Evolutionary conservation across 2,797 vertebrate genomes (phyloP), one percentile per base, ranked within the genome.

Genomic region (Clamator glandarius): DNA sequence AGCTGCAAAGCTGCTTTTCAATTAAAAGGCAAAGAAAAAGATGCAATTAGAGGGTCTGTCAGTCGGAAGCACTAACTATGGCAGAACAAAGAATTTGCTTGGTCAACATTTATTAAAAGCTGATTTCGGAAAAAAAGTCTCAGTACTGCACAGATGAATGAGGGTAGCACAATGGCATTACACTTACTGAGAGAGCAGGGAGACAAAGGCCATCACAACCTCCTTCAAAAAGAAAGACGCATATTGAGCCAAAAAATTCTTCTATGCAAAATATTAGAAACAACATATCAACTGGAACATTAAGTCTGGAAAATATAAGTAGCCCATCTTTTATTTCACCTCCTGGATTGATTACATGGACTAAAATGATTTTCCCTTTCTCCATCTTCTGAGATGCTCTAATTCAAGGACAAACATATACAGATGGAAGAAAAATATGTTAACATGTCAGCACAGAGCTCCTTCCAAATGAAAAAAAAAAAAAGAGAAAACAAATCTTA

Each of bases 361-460:
- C 76, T 78, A 42, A 91, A 90, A 57, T 31, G 3, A 75, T 74
- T 75, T 85, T 57, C 48, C 57, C 15, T 36, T 82, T 83, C 33
- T 85, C 42, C 33, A 42, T 57, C 17, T 79, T 66, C 76, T 82
- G 62, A 61, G 51, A 31, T 46, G 36, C 62, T 88, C 70, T 85
- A 64, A 84, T 73, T 92, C 55, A 51, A 74, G 72, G 57, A 85
- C 94, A 95, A 94, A 88, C 35, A 59, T 54, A 88, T 85, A 64
- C 88, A 95, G 92, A 92, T 93, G 78, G 81, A 83, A 95, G 86
- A 79, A 93, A 96, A 96, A 84, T 69, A 75, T 74, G 81, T 87
- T 89, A 89, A 96, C 83, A 87, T 93, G 92, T 97, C 89, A 95
- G 86, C 81, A 93, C 72, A 67, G 92, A 94, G 14, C 48, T 86